phyloP scores from a whole-genome alignment of 2,888 invertebrate species.

The Hirudinaria manillensis region DNA sequence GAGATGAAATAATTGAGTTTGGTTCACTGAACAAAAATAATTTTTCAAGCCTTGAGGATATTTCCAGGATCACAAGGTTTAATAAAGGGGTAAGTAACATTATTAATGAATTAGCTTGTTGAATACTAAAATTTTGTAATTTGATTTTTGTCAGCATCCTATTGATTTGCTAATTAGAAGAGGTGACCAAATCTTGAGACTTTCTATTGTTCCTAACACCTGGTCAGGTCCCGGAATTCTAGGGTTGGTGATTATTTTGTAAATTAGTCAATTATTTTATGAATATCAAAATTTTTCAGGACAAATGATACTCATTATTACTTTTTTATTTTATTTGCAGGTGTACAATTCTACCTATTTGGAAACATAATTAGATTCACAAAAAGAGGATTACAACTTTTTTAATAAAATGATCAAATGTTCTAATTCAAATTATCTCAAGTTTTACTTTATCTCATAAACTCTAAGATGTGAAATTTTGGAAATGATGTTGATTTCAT shows the following conservation, averaged over 20 bases:
- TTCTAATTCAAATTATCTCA: too few relatives aligned
- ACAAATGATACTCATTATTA: too few relatives aligned
- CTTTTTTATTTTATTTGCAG: background rate
- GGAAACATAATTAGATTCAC: too few relatives aligned
- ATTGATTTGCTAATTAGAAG: constrained; percentile 42
- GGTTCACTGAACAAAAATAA: constrained; percentile 49
- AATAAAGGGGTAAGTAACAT: constrained; percentile 48
- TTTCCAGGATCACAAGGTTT: constrained; percentile 49
- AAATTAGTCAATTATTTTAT: too few relatives aligned
- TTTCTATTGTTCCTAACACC: constrained; percentile 44
- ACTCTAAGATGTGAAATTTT: background rate
- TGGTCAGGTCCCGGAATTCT: constrained; percentile 48
- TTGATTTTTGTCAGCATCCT: constrained; percentile 43
- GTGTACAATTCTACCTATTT: background rate
- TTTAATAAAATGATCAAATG: too few relatives aligned
- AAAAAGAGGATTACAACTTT: too few relatives aligned
- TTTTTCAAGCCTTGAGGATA: constrained; percentile 47
- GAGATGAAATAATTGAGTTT: constrained; percentile 48
- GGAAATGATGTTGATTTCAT: background rate
- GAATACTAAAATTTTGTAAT: background rate
- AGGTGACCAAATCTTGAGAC: constrained; percentile 38
- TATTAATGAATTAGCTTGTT: background rate
- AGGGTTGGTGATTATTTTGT: constrained; percentile 41
- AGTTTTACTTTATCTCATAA: background rate
- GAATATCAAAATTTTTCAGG: too few relatives aligned